A percentile compares a stretch with the other conserved stretches of the same genome.
phyloP scores from a whole-genome alignment of 2,113 vertebrate species.

The Hemiscyllium ocellatum region DNA sequence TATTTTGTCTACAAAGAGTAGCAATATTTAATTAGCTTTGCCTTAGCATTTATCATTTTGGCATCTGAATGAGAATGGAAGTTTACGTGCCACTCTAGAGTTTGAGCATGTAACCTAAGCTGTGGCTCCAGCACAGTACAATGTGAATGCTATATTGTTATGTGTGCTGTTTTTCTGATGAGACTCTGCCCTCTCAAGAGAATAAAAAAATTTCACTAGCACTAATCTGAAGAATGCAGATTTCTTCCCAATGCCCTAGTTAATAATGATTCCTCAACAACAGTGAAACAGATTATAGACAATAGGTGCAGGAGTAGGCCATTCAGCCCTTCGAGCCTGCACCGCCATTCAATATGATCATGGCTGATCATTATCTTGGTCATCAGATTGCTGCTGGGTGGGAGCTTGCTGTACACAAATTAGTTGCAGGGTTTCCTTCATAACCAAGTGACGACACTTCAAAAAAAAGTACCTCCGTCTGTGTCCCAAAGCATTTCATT shows the following conservation, averaged over 20 bases:
- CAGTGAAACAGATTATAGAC: not conserved
- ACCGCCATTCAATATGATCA: too few relatives aligned
- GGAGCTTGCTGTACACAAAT: not conserved
- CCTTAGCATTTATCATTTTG: not conserved
- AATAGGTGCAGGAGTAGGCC: too few relatives aligned
- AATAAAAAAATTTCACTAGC: not conserved
- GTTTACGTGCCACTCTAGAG: not conserved
- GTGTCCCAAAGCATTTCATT: not conserved
- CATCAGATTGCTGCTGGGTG: not conserved
- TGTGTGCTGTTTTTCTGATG: not conserved
- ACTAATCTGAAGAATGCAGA: not conserved
- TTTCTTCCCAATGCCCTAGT: too few relatives aligned
- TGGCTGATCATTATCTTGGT: too few relatives aligned
- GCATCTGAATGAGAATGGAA: not conserved
- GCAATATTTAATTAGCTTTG: not conserved
- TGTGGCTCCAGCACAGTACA: not conserved
- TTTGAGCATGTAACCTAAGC: not conserved
- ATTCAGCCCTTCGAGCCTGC: too few relatives aligned
- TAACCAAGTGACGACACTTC: not conserved
- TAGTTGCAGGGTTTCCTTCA: not conserved
- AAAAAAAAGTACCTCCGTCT: not conserved
- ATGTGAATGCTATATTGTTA: not conserved
- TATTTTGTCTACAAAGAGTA: not conserved
- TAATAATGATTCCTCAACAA: not conserved
- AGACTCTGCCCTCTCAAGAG: not conserved